Evolutionary conservation across 2,888 invertebrate species (phyloP).

Genomic region (Tanaodytes sp.): DNA sequence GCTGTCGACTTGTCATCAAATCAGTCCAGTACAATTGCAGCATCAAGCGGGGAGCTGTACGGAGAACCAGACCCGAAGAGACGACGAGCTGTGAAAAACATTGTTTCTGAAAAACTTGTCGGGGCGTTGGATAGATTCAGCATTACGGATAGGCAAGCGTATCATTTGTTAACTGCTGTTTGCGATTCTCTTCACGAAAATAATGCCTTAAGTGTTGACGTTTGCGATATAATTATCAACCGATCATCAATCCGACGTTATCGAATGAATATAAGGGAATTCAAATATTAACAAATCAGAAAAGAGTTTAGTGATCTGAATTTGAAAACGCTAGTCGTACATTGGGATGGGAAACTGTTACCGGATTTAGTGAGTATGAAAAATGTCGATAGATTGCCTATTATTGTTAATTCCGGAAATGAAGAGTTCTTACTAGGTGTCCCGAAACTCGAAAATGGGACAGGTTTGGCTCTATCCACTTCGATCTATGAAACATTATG

Average conservation of each 20-base stretch:
- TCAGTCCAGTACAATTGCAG: constrained; percentile 6
- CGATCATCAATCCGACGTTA: constrained; percentile 22
- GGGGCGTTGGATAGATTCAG: too few species aligned
- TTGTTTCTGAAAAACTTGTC: too few species aligned
- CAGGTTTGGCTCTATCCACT: constrained; percentile 51
- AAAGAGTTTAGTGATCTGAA: constrained; percentile 21
- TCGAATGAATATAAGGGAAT: constrained; percentile 6
- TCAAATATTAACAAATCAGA: constrained; percentile 1
- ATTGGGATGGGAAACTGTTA: constrained; percentile 34
- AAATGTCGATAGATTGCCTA: constrained; percentile 25
- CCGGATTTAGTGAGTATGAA: constrained; percentile 3
- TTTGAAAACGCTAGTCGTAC: constrained; percentile 16
- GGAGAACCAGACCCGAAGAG: constrained; percentile 24
- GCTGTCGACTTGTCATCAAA: constrained; percentile 9
- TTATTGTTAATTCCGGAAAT: constrained; percentile 13
- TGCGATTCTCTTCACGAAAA: neutral
- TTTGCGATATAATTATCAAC: constrained; percentile 11
- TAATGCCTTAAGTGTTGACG: constrained; percentile 3
- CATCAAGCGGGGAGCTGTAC: constrained; percentile 27
- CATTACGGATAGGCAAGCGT: too few species aligned
- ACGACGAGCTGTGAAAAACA: too few species aligned
- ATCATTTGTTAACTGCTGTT: neutral
- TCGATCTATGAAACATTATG: constrained; percentile 43
- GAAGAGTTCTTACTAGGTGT: constrained; percentile 43
- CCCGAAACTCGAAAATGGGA: too few species aligned